These are phyloP conservation scores for Gallinago jamesoni DNA, from an alignment of 2,113 vertebrate genomes.

Conservation along the genomic window DNA sequence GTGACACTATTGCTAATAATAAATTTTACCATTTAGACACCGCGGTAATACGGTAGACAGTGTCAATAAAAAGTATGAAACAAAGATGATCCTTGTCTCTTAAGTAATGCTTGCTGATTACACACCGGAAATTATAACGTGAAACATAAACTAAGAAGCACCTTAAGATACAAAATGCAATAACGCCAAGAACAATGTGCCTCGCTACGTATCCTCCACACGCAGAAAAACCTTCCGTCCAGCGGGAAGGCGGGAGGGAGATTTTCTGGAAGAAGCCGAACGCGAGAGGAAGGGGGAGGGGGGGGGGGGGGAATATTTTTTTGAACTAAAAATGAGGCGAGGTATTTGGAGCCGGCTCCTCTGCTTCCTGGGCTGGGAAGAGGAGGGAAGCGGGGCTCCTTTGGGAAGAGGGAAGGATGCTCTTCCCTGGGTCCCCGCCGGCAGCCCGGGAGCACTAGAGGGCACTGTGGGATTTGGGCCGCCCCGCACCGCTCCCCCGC, in stretches of 20 bases:
- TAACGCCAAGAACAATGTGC: neutral
- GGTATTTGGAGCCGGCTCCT: neutral
- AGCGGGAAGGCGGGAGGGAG: no score
- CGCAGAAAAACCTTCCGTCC: neutral
- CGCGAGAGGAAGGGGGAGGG: neutral
- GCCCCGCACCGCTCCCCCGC: conserved; percentile 65
- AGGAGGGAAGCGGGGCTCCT: neutral
- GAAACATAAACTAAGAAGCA: conserved; percentile 63
- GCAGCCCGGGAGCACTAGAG: conserved; percentile 82
- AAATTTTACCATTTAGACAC: conserved; percentile 84
- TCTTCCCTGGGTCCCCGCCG: neutral
- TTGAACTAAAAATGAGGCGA: neutral
- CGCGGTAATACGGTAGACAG: conserved; percentile 76
- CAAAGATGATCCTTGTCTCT: conserved; percentile 77
- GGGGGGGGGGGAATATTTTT: neutral
- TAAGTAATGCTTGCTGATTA: conserved; percentile 77
- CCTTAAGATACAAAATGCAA: conserved; percentile 13
- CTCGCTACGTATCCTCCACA: neutral
- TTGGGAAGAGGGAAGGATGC: neutral
- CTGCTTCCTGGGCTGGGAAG: neutral
- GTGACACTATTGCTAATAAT: conserved; percentile 84
- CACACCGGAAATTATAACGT: conserved; percentile 74
- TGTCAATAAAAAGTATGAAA: conserved; percentile 84
- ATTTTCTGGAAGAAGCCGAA: neutral
- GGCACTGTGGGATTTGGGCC: conserved; percentile 87